Conservation (phyloP, 2,113 vertebrate genomes). For the Hippoglossus stenolepis region DNA sequence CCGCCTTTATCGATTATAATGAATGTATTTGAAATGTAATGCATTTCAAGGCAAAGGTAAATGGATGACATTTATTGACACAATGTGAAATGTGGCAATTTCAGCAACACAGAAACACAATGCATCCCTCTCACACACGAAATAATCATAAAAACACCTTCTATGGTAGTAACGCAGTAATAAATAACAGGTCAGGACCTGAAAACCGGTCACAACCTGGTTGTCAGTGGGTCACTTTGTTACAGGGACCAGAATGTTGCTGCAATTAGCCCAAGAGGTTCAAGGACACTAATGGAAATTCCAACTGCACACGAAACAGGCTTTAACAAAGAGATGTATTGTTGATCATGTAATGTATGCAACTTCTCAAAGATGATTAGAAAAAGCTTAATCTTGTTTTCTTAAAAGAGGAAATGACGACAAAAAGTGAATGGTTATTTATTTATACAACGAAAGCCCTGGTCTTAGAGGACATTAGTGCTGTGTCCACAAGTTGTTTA, state of each 20-base stretch:
- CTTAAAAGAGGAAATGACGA: slow-evolving; percentile 1
- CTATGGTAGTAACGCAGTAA: slow-evolving; percentile 5
- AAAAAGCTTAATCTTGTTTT: slow-evolving; percentile 21
- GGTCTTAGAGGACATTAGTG: background rate
- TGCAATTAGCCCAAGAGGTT: slow-evolving; percentile 12
- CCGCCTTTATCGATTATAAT: background rate
- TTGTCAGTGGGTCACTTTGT: background rate
- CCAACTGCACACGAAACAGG: background rate
- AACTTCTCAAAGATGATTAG: slow-evolving; percentile 5
- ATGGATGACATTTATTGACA: slow-evolving; percentile 1
- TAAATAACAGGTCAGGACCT: slow-evolving; percentile 10
- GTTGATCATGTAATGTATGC: slow-evolving; percentile 8
- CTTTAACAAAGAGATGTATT: slow-evolving; percentile 1
- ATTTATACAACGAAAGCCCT: slow-evolving; percentile 1
- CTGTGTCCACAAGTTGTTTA: slow-evolving; percentile 36
- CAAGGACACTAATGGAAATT: slow-evolving; percentile 29
- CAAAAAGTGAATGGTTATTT: slow-evolving; percentile 6
- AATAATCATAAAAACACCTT: slow-evolving; percentile 16
- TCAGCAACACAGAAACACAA: background rate
- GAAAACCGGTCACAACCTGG: slow-evolving; percentile 12
- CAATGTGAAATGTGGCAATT: background rate
- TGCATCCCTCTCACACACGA: background rate
- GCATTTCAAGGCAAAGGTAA: background rate
- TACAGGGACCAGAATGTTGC: slow-evolving; percentile 11
- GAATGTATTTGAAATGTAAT: background rate